Percentiles rank a stretch among this genome's conserved stretches.
phyloP scores from a whole-genome alignment of 2,888 invertebrate genomes.

The Cabera pusaria region DNA sequence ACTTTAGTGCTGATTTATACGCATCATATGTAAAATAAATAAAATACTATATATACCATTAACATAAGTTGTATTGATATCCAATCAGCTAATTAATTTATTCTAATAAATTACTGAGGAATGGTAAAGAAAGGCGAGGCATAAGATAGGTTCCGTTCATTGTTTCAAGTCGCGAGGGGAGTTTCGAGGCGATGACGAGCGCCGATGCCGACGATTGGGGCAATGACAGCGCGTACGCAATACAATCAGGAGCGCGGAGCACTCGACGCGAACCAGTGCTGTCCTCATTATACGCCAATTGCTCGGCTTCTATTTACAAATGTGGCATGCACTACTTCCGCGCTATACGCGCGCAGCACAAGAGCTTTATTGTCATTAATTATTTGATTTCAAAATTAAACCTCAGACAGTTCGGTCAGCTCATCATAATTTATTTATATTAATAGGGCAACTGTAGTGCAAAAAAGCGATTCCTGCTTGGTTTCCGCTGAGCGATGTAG shows the following conservation, averaged over 20 bases:
- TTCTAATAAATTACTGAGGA: constrained; percentile 10
- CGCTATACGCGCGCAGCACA: too few relatives aligned
- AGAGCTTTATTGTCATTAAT: too few relatives aligned
- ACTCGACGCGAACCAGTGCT: constrained; percentile 33
- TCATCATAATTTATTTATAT: too few relatives aligned
- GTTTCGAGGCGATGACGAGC: constrained; percentile 22
- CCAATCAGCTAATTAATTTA: constrained; percentile 32
- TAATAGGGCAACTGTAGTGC: too few relatives aligned
- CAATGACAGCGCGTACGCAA: constrained; percentile 71
- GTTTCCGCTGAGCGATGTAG: too few relatives aligned
- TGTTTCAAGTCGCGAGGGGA: constrained; percentile 62
- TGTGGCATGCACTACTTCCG: constrained; percentile 8
- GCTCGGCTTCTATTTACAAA: constrained; percentile 6
- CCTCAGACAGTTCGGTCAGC: too few relatives aligned
- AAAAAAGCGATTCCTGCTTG: too few relatives aligned
- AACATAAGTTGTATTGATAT: too few relatives aligned
- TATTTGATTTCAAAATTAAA: too few relatives aligned
- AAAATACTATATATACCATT: too few relatives aligned
- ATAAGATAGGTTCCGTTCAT: constrained; percentile 64
- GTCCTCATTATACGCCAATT: constrained; percentile 17
- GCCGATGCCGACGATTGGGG: constrained; percentile 41
- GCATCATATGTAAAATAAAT: too few relatives aligned
- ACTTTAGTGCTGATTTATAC: too few relatives aligned
- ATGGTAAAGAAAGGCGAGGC: constrained; percentile 37
- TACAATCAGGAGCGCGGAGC: constrained; percentile 49